phyloP scores from a whole-genome alignment of 2,113 vertebrate genomes.

The Nannobrachium achirus region DNA sequence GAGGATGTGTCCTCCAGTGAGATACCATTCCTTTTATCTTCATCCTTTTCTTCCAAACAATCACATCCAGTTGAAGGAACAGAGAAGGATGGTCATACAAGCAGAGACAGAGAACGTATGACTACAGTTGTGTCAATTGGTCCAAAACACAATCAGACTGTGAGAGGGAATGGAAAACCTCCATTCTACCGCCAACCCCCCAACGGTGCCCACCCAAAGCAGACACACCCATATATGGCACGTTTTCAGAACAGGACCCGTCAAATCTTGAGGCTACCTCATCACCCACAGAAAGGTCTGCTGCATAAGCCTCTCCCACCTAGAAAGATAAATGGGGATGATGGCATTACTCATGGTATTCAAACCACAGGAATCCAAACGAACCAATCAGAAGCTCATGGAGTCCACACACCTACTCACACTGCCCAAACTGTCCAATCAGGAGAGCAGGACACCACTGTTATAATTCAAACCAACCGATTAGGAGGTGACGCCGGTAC shows the following conservation, averaged over 20 bases:
- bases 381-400: conserved; percentile 1
- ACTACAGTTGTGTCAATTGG: background rate
- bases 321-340: conserved; percentile 22
- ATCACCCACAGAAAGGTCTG: conserved; percentile 21
- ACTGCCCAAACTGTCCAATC: background rate
- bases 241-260: conserved; percentile 50
- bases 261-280: conserved; percentile 26
- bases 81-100: background rate
- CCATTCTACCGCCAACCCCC: conserved; percentile 1
- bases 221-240: background rate
- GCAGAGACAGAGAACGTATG: background rate
- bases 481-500: background rate
- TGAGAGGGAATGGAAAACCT: background rate
- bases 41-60: background rate
- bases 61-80: background rate
- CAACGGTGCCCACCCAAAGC: conserved; percentile 7
- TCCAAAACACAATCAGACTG: conserved; percentile 15
- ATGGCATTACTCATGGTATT: background rate
- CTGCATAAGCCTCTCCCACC: conserved; percentile 21
- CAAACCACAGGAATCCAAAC: background rate
- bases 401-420: background rate
- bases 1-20: conserved; percentile 3
- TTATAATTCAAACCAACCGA: background rate
- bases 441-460: background rate
- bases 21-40: background rate